A percentile compares a stretch with the other conserved stretches of the same genome.
Conservation (phyloP, 2,888 invertebrate genomes). For the Schizotus pectinicornis region DNA sequence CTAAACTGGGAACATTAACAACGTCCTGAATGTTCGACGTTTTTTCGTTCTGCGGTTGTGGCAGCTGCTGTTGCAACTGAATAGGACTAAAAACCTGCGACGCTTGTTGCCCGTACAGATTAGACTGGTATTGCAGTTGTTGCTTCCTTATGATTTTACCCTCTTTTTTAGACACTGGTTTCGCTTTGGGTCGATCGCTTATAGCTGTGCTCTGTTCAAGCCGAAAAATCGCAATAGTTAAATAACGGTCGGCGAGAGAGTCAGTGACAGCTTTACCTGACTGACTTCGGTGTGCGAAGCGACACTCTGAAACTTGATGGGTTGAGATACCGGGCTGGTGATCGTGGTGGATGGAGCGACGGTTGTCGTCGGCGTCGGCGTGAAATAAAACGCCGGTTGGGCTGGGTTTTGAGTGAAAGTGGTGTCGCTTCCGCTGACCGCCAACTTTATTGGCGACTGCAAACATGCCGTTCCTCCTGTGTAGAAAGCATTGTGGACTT, state of each 20-base stretch:
- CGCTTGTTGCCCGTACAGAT: conserved; percentile 59
- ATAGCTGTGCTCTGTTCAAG: conserved; percentile 71
- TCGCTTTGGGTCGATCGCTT: conserved; percentile 84
- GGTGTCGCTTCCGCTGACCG: conserved; percentile 37
- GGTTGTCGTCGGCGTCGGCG: conserved; percentile 61
- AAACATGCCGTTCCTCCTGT: conserved; percentile 48
- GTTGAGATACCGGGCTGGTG: conserved; percentile 38
- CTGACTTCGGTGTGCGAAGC: conserved; percentile 64
- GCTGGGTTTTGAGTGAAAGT: conserved; percentile 55
- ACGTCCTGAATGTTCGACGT: conserved; percentile 46
- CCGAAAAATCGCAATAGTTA: conserved; percentile 2
- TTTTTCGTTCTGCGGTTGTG: conserved; percentile 34
- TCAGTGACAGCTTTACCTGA: too few relatives aligned
- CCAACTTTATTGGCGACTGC: conserved; percentile 49
- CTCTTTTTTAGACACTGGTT: conserved; percentile 81
- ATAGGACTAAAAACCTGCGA: conserved; percentile 63
- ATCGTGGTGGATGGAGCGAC: conserved; percentile 54
- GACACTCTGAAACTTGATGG: conserved; percentile 57
- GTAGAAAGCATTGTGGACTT: conserved; percentile 60
- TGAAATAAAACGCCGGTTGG: conserved; percentile 61
- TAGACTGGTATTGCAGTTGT: conserved; percentile 54
- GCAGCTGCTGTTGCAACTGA: conserved; percentile 60
- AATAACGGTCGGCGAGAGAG: conserved; percentile 16
- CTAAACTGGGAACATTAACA: conserved; percentile 51
- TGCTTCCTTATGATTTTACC: conserved; percentile 74